Evolutionary conservation across 2,888 invertebrate species (phyloP).

Genomic region (Octonoba sinensis): DNA sequence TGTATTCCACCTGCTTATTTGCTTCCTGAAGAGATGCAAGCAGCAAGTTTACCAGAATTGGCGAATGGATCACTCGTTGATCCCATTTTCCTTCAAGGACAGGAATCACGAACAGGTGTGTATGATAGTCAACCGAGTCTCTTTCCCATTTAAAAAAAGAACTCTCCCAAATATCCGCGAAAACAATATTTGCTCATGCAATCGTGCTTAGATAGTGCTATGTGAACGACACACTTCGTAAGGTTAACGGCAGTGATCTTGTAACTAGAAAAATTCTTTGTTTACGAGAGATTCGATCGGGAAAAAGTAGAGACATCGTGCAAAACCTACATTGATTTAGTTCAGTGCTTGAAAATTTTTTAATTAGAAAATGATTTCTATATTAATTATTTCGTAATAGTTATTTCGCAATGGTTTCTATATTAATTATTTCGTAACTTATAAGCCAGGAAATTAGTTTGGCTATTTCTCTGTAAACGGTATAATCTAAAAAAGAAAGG

Average conservation of each 20-base stretch:
- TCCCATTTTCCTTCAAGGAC: background rate
- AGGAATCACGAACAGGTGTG: conserved; percentile 32
- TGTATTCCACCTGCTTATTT: conserved; percentile 25
- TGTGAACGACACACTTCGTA: background rate
- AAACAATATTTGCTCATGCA: conserved; percentile 19
- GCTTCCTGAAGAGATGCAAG: conserved; percentile 6
- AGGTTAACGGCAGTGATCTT: background rate
- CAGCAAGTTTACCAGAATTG: conserved; percentile 51
- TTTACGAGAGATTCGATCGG: too few species aligned
- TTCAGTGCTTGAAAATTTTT: background rate
- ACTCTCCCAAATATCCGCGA: conserved; percentile 5
- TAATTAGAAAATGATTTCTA: background rate
- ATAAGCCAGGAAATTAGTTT: too few species aligned
- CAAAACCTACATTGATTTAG: background rate
- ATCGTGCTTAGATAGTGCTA: background rate
- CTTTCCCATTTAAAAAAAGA: background rate
- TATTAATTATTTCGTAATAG: too few species aligned
- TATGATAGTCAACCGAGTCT: background rate
- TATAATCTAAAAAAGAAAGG: too few species aligned
- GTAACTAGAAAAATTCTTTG: too few species aligned
- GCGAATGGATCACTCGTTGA: conserved; percentile 27
- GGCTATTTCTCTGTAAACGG: too few species aligned
- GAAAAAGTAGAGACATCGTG: background rate
- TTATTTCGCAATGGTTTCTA: too few species aligned
- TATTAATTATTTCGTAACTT: too few species aligned